These are phyloP conservation scores for Gorsachius goisagi DNA, from an alignment of 2,113 vertebrate genomes.

Conservation along the genomic window DNA sequence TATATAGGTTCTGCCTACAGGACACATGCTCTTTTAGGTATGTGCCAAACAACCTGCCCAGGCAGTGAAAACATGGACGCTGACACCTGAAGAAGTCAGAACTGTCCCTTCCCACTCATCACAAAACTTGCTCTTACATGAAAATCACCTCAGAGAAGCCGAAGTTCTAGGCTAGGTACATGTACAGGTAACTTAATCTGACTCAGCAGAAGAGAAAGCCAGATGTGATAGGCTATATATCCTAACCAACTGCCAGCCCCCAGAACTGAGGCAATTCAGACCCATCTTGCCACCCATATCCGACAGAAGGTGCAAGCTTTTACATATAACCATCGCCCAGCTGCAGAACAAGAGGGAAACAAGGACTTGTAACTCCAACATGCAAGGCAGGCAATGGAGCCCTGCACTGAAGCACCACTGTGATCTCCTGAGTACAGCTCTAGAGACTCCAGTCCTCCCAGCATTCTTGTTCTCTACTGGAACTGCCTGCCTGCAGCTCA, in stretches of 20 bases:
- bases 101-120: not conserved
- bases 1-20: not conserved
- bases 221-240: not conserved
- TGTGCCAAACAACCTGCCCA: not conserved
- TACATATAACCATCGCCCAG: not conserved
- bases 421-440: not conserved
- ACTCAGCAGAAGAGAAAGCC: not conserved
- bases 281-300: not conserved
- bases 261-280: not conserved
- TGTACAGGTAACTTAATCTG: not conserved
- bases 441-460: not conserved
- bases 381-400: not conserved
- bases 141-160: not conserved
- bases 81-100: not conserved
- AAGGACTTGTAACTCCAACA: not conserved
- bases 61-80: not conserved
- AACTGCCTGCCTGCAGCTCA: not conserved
- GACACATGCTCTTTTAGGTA: not conserved
- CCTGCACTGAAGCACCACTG: not conserved
- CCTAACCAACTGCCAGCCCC: not conserved
- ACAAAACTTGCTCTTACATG: not conserved
- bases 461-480: not conserved
- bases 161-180: not conserved
- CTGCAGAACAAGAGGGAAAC: not conserved
- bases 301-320: not conserved